Evolutionary conservation across 2,113 vertebrate species (phyloP), one percentile per base, ranked within the genome.

Genomic region (Balaenoptera acutorostrata): DNA sequence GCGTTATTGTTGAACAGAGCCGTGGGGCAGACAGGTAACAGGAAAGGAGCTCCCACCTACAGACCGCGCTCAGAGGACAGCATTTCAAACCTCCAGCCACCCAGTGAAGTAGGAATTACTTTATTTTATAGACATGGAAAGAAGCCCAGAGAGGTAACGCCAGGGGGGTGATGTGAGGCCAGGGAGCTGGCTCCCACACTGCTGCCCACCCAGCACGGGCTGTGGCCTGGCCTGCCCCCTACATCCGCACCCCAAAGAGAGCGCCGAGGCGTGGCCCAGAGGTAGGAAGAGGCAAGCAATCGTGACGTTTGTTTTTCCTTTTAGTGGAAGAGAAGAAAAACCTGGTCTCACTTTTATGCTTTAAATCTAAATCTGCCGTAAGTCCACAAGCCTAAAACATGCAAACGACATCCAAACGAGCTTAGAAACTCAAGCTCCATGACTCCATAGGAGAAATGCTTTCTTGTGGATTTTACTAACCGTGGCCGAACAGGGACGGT

Each of bases 381-480:
- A 49, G 55, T 23, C 85, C 55, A 36, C 64, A 87, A 75, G 46
- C 59, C 64, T 59, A 55, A 90, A 61, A 75, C 44, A 49, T 36
- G 57, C 1, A 3, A n/a, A n/a, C n/a, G n/a, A n/a, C n/a, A n/a
- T n/a, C 64, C 78, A 68, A 5, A 44, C 2, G 44, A 66, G 14
- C 21, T 41, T 15, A 74, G 49, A 80, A 87, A 96, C 52, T 52
- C 72, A 33, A 92, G 64, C n/a, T 49, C 87, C 14, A 0, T 17
- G 44, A 71, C 71, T 69, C 69, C 49, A 25, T 7, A 1, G 63
- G 55, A 52, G 59, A 87, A 93, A 64, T 0, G 9, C 94, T 87
- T 92, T 86, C 87, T 71, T 94, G 69, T 75, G 83, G 78, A 52
- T 85, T 84, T 77, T n/a, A 96, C 39, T 49, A 41, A 59, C 39